Base-by-base conservation (phyloP, 2,113 vertebrate species). In the Forbesichthys agassizii region DNA sequence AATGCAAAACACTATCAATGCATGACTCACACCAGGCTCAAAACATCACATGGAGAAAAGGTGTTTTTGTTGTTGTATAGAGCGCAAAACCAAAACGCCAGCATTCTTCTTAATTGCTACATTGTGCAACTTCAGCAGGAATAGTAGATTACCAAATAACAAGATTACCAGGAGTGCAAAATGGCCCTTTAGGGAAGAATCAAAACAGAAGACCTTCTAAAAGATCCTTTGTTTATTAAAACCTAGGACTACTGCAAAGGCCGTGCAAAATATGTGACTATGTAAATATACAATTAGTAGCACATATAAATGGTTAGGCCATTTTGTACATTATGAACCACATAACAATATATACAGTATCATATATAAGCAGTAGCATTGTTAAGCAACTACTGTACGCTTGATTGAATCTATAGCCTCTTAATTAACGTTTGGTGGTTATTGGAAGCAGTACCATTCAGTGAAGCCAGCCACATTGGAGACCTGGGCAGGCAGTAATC, bases 401-500 rank as follows among this genome's bases (percentile, higher is more conserved):
- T 33, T 58, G 73, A 75, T 68, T 61, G 56, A 80, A 79, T 73
- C 70, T 66, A 79, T 18, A 54, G 59, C 36, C 59, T 61, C 36
- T 60, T 42, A 20, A 46, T 46, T 56, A 85, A 68, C 78, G 69
- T 82, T 71, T 80, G 72, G 80, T 79, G 87, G 87, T 68, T 88
- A 83, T 80, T 78, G 78, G 80, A 81, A 82, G 85, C 86, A 91
- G 88, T 94, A 94, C 93, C 93, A 92, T 92, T 90, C 85, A 80
- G 80, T 77, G 86, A 88, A 82, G 87, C 82, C 86, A 86, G 88
- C 88, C 88, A 89, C 71, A 89, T 85, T 87, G 92, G 42, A 90
- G 88, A 90, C 86, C 90, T 87, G 82, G 88, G 85, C 86, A 89
- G 84, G 90, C 89, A 93, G 92, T 93, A 93, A 92, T 91, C 89